Evolutionary conservation across 2,797 vertebrate genomes (phyloP), one percentile per base, ranked within the genome.

Genomic region (Eupleurogrammus muticus): DNA sequence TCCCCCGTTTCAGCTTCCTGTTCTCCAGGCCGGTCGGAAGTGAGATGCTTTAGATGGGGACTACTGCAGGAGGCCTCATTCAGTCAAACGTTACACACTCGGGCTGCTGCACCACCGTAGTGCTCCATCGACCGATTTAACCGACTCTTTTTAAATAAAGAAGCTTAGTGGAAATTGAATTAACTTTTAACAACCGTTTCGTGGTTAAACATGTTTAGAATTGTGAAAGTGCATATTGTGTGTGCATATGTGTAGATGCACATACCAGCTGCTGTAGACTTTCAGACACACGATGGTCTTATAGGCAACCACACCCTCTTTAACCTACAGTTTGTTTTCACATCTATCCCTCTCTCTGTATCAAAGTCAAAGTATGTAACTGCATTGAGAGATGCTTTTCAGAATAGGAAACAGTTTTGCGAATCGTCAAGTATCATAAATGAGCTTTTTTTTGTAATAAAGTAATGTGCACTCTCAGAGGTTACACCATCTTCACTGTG

Each of bases 1-100:
- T 77, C 75, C 72, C n/a, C 73, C 21, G n/a, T 67, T 77, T 73
- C 71, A 79, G 77, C 90, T 93, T 94, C 92, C 91, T 92, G 88
- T 92, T 93, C 84, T 81, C 52, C 56, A n/a, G 61, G 47, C 59
- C 64, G 64, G 60, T 81, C 35, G 23, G 75, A 89, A 82, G 82
- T 75, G 76, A 81, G 79, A 79, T 55, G 71, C 75, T 79, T 73
- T 80, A 66, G 72, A 75, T 62, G 75, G 65, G 40, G 36, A 5
- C 58, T 19, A 16, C 57, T 38, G 49, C 53, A 0, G 23, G 63
- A 73, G 53, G 48, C 56, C 23, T n/a, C 10, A 9, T 52, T 56
- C 44, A 49, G 2, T 51, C 28, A 61, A n/a, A 34, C n/a, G 28
- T 59, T 24, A 7, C n/a, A 51, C n/a, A 42, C 48, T 62, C 2